phyloP scores from a whole-genome alignment of 2,113 vertebrate genomes.

The Hystrix cristata region DNA sequence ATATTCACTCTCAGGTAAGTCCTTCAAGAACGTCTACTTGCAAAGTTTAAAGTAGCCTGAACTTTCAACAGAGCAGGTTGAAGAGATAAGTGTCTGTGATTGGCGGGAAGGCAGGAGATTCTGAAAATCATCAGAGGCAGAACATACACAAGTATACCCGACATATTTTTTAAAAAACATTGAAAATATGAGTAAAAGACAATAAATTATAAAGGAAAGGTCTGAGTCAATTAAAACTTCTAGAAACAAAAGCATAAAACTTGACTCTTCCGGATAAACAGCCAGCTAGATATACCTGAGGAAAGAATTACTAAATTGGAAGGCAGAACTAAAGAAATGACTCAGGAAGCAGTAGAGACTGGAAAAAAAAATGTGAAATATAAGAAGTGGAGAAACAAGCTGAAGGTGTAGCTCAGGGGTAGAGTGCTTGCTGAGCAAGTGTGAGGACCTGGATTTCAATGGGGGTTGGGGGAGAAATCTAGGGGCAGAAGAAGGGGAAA shows the following conservation, averaged over 20 bases:
- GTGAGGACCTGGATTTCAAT: not conserved
- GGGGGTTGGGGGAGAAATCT: not conserved
- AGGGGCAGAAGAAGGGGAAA: not conserved
- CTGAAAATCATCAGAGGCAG: not conserved
- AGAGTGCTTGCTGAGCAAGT: not conserved
- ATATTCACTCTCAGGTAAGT: not conserved
- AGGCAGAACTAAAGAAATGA: not conserved
- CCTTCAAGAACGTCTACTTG: not conserved
- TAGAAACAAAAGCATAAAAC: slow-evolving; percentile 1
- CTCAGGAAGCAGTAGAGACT: not conserved
- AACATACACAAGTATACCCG: not conserved
- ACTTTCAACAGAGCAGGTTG: too few species aligned
- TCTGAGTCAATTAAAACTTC: not conserved
- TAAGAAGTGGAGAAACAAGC: not conserved
- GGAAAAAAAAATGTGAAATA: not conserved
- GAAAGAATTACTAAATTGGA: not conserved
- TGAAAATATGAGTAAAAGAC: not conserved
- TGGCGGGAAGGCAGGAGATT: not conserved
- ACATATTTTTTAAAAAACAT: not conserved
- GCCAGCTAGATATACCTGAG: not conserved
- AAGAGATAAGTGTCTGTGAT: not conserved
- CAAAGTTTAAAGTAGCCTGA: not conserved
- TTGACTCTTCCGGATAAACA: not conserved
- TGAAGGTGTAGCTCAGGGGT: not conserved
- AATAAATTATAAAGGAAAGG: not conserved